Percentiles rank a stretch among this genome's conserved stretches.
phyloP scores from a whole-genome alignment of 2,113 vertebrate species.

The Sinocyclocheilus anophthalmus region DNA sequence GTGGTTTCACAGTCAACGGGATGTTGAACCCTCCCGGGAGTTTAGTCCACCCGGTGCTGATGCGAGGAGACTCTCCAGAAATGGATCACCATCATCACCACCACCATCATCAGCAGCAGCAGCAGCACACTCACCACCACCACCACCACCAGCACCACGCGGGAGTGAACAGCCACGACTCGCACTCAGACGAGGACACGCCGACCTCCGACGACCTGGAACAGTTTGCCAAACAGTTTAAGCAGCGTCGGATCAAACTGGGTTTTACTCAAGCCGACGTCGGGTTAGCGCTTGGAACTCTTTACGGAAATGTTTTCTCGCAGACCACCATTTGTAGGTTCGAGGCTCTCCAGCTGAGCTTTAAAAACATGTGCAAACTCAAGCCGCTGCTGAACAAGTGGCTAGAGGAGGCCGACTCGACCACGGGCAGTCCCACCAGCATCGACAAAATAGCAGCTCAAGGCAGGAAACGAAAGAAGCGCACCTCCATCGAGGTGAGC shows the following conservation, averaged over 20 bases:
- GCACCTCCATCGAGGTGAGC: conserved; percentile 93
- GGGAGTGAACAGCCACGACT: conserved; percentile 82
- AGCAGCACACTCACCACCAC: conserved; percentile 81
- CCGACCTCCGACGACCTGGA: conserved; percentile 89
- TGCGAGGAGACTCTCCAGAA: conserved; percentile 91
- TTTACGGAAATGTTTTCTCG: conserved; percentile 88
- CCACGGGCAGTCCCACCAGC: conserved; percentile 88
- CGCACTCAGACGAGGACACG: conserved; percentile 92
- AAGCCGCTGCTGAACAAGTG: conserved; percentile 89
- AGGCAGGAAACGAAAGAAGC: conserved; percentile 91
- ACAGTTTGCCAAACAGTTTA: conserved; percentile 89
- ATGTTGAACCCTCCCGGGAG: conserved; percentile 90
- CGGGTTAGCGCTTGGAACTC: conserved; percentile 83
- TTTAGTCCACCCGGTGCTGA: conserved; percentile 87
- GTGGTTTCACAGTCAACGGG: conserved; percentile 93
- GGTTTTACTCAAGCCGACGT: conserved; percentile 90
- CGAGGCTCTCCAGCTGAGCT: conserved; percentile 87
- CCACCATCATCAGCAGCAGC: conserved; percentile 84
- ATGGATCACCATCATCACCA: conserved; percentile 87
- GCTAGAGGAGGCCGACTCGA: conserved; percentile 92
- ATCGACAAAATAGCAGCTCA: conserved; percentile 94
- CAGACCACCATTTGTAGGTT: conserved; percentile 89
- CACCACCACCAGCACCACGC: conserved; percentile 78
- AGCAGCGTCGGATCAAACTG: conserved; percentile 87
- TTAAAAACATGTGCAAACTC: conserved; percentile 89